Evolutionary conservation across 1,140 invertebrate species (phyloP).

Genomic region (Zeugodacus cucurbitae): DNA sequence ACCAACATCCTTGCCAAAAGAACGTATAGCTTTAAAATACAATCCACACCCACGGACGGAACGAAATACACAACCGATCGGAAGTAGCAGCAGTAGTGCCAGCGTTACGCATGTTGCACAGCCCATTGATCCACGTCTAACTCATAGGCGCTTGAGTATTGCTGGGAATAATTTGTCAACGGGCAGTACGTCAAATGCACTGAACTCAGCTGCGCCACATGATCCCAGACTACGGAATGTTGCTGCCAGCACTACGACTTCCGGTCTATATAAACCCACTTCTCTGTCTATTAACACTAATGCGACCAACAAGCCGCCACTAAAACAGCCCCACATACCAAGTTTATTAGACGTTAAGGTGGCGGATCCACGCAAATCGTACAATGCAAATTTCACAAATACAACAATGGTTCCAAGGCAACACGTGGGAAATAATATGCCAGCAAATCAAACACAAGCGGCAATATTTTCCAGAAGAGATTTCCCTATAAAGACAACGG

Average conservation of each 20-base stretch:
- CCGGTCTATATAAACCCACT: neutral
- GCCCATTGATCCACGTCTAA: neutral
- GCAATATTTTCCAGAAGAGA: neutral
- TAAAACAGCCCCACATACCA: neutral
- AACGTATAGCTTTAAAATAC: constrained; percentile 46
- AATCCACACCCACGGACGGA: constrained; percentile 43
- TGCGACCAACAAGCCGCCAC: neutral
- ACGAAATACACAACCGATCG: neutral
- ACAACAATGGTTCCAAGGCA: neutral
- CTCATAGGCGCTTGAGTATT: neutral
- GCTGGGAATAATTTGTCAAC: neutral
- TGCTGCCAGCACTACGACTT: neutral
- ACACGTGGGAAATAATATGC: neutral
- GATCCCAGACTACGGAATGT: neutral
- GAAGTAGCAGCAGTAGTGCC: neutral
- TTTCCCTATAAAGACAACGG: neutral
- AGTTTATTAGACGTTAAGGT: neutral
- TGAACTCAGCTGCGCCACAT: neutral
- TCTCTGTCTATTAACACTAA: neutral
- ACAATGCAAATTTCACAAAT: neutral
- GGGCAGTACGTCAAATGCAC: neutral
- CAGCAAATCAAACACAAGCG: neutral
- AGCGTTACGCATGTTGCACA: neutral
- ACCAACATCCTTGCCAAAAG: neutral
- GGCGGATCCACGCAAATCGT: neutral